phyloP scores from a whole-genome alignment of 2,797 vertebrate genomes.

The Neosilurus hyrtlii region DNA sequence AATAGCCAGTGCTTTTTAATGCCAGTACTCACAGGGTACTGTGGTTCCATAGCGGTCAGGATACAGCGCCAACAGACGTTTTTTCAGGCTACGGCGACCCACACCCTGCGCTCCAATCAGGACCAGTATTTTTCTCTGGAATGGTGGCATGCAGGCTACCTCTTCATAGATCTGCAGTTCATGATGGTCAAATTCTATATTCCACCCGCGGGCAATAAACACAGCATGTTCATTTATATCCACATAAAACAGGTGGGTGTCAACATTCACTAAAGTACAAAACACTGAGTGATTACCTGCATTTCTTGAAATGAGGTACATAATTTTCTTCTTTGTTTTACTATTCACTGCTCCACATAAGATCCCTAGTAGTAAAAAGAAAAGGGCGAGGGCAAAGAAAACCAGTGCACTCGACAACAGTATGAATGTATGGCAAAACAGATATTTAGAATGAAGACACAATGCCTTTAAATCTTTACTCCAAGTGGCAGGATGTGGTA shows the following conservation, averaged over 20 bases:
- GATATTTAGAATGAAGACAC: background rate
- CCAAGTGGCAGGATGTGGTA: background rate
- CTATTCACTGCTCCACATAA: slow-evolving; percentile 92
- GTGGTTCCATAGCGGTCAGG: slow-evolving; percentile 91
- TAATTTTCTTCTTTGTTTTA: slow-evolving; percentile 99
- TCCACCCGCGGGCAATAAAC: slow-evolving; percentile 1
- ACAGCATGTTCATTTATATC: background rate
- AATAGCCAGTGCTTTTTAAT: background rate
- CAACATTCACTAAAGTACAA: background rate
- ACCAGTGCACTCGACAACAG: background rate
- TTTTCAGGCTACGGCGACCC: slow-evolving; percentile 94
- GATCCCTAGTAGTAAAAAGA: slow-evolving; percentile 73
- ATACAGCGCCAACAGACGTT: slow-evolving; percentile 89
- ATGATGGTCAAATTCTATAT: slow-evolving; percentile 92
- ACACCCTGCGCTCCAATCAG: slow-evolving; percentile 98
- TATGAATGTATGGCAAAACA: background rate
- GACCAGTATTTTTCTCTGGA: slow-evolving; percentile 94
- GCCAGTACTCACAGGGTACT: slow-evolving; percentile 84
- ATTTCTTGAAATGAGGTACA: slow-evolving; percentile 96
- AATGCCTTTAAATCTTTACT: background rate
- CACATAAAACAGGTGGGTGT: background rate
- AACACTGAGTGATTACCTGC: slow-evolving; percentile 74
- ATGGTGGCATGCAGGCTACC: slow-evolving; percentile 93
- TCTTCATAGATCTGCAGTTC: slow-evolving; percentile 99
- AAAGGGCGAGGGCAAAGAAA: background rate